These are phyloP conservation scores for Malacosoma neustria DNA, from an alignment of 2,888 invertebrate genomes.

Conservation along the genomic window DNA sequence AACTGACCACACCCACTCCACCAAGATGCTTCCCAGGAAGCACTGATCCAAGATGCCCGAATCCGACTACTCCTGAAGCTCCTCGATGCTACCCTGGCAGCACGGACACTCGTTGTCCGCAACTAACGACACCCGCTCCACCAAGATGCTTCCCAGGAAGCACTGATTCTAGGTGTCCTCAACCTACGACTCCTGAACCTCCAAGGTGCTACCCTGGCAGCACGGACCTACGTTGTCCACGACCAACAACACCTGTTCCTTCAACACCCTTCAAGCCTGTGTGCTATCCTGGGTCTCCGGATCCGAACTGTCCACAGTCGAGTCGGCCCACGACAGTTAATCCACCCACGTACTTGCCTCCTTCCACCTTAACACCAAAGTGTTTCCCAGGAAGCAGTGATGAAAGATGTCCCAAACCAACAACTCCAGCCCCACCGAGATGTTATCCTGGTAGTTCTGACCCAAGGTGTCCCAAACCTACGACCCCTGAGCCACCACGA, in stretches of 20 bases:
- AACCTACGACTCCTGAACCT: slow-evolving; percentile 16
- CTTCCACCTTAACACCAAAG: slow-evolving; percentile 22
- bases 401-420: slow-evolving; percentile 18
- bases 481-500: slow-evolving; percentile 12
- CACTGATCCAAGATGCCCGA: slow-evolving; percentile 17
- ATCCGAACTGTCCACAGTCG: slow-evolving; percentile 28
- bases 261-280: too few species aligned
- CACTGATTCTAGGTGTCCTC: slow-evolving; percentile 25
- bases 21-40: slow-evolving; percentile 27
- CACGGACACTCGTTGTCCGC: slow-evolving; percentile 24
- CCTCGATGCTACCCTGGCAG: slow-evolving; percentile 27
- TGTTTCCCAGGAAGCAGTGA: slow-evolving; percentile 29
- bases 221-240: slow-evolving; percentile 25
- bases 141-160: slow-evolving; percentile 15
- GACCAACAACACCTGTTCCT: slow-evolving; percentile 16
- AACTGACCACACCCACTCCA: slow-evolving; percentile 13
- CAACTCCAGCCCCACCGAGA: slow-evolving; percentile 15
- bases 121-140: slow-evolving; percentile 13
- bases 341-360: slow-evolving; percentile 27
- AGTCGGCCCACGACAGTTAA: slow-evolving; percentile 15
- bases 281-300: slow-evolving; percentile 29
- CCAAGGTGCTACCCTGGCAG: slow-evolving; percentile 31
- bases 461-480: slow-evolving; percentile 32
- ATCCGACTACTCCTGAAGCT: slow-evolving; percentile 15
- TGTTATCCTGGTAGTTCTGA: slow-evolving; percentile 30